These are phyloP conservation scores for Loris lydekkerianus DNA, from an alignment of 2,797 vertebrate species.

Conservation along the genomic window DNA sequence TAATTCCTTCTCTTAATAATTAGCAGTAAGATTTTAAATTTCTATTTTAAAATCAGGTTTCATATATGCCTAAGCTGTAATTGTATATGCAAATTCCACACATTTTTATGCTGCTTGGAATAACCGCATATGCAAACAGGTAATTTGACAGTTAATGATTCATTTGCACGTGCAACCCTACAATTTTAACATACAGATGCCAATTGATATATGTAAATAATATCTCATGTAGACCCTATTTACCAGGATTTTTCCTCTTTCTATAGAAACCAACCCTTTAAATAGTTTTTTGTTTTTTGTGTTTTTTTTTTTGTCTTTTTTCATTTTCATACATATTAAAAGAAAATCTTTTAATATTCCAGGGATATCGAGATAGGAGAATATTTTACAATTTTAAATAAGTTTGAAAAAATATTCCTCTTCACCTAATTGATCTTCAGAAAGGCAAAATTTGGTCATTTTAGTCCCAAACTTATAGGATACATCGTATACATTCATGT, in stretches of 20 bases:
- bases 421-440: neutral
- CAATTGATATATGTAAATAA: conserved; percentile 71
- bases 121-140: conserved; percentile 78
- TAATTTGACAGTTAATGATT: conserved; percentile 82
- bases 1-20: conserved; percentile 74
- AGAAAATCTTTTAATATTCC: conserved; percentile 17
- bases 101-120: conserved; percentile 80
- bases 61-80: conserved; percentile 68
- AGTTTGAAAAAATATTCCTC: neutral
- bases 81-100: conserved; percentile 79
- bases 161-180: conserved; percentile 75
- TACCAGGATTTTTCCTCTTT: neutral
- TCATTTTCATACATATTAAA: neutral
- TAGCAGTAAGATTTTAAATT: conserved; percentile 74
- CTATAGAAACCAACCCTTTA: conserved; percentile 52
- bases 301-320: neutral
- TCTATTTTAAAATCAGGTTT: conserved; percentile 73
- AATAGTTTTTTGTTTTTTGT: neutral
- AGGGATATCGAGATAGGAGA: neutral
- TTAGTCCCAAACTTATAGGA: neutral
- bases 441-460: conserved; percentile 39
- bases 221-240: conserved; percentile 5
- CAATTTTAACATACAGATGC: conserved; percentile 78
- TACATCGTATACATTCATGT: neutral
- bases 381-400: conserved; percentile 33